These are phyloP conservation scores for Xenopus tropicalis DNA, from an alignment of 2,113 vertebrate genomes.

Conservation along the genomic window DNA sequence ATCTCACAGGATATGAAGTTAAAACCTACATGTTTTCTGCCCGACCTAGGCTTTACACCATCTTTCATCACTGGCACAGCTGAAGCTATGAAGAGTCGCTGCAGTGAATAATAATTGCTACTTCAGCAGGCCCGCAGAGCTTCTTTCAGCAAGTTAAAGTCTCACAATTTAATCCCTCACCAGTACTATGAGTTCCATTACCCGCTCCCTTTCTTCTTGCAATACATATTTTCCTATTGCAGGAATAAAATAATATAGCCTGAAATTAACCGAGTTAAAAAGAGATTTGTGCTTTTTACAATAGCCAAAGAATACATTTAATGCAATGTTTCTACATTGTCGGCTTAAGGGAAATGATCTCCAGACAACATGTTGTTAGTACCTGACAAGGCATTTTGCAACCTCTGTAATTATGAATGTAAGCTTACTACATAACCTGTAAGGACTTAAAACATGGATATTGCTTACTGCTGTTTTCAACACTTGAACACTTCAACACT, in stretches of 20 bases:
- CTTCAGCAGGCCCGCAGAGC: slow-evolving; percentile 4
- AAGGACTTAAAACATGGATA: no score
- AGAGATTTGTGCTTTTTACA: no score
- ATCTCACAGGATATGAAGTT: slow-evolving; percentile 1
- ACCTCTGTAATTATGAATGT: no score
- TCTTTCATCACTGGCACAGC: not conserved
- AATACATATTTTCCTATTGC: not conserved
- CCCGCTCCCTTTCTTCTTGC: not conserved
- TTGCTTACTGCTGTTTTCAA: no score
- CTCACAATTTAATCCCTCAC: not conserved
- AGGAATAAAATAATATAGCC: not conserved
- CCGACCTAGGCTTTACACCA: not conserved
- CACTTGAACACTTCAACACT: no score
- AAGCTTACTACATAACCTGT: no score
- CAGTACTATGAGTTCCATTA: not conserved
- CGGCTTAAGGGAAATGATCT: no score
- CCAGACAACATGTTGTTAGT: no score
- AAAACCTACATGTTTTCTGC: not conserved
- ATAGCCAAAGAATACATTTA: no score
- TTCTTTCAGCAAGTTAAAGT: not conserved
- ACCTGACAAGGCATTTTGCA: no score
- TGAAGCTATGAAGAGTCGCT: not conserved
- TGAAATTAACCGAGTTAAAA: not conserved
- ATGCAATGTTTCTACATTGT: no score
- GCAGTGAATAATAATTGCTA: slow-evolving; percentile 6